Conservation (phyloP, 2,888 invertebrate genomes). For the Escarpia spicata region DNA sequence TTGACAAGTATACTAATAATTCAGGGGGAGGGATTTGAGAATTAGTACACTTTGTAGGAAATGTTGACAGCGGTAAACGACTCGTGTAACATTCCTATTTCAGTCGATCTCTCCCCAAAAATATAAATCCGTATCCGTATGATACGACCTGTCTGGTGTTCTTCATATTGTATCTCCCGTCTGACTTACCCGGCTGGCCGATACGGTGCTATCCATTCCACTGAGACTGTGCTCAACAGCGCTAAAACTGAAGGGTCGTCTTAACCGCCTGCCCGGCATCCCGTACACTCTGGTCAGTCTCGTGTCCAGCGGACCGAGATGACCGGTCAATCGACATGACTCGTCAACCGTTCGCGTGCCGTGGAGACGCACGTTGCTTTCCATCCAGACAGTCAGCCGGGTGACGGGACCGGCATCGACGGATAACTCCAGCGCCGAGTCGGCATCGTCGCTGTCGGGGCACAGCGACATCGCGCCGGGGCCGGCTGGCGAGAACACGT, state of each 20-base stretch:
- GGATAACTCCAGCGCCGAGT: not conserved
- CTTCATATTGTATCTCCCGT: not conserved
- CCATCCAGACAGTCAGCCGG: not conserved
- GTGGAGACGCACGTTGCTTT: not conserved
- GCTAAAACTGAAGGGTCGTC: not conserved
- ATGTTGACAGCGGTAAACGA: too few relatives aligned
- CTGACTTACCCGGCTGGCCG: not conserved
- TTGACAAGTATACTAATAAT: too few relatives aligned
- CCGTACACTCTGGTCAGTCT: not conserved
- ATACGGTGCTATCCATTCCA: not conserved
- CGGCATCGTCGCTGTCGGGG: not conserved
- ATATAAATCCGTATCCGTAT: too few relatives aligned
- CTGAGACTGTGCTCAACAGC: not conserved
- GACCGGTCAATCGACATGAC: not conserved
- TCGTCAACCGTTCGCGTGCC: not conserved
- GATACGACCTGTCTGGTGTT: too few relatives aligned
- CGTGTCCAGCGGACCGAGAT: not conserved
- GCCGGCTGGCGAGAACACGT: not conserved
- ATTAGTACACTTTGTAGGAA: too few relatives aligned
- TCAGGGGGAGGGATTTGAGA: too few relatives aligned
- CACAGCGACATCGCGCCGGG: not conserved
- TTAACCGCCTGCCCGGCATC: not conserved
- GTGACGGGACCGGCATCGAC: not conserved
- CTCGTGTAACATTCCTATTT: too few relatives aligned
- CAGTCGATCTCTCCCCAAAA: too few relatives aligned